These are phyloP conservation scores for Madoqua kirkii DNA, from an alignment of 2,113 vertebrate genomes.

Conservation along the genomic window DNA sequence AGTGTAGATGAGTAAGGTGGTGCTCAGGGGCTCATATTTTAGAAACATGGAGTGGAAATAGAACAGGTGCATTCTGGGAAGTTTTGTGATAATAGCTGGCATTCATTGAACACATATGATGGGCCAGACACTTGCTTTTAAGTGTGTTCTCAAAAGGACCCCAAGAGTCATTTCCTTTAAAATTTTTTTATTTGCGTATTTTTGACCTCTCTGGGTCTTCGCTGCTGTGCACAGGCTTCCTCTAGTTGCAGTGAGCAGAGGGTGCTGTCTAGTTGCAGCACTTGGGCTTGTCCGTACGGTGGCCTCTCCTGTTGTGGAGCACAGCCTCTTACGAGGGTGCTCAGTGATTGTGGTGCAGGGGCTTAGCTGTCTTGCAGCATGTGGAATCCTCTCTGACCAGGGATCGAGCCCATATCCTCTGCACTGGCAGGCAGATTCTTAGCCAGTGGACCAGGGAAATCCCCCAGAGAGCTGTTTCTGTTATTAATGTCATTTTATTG, in stretches of 20 bases:
- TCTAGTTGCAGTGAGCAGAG: not conserved
- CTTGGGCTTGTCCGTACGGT: not conserved
- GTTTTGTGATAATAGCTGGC: not conserved
- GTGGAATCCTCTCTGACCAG: not conserved
- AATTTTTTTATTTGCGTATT: not conserved
- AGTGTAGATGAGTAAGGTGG: not conserved
- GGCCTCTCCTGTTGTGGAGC: not conserved
- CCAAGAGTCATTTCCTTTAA: not conserved
- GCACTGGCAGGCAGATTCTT: not conserved
- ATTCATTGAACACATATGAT: not conserved
- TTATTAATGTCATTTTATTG: not conserved
- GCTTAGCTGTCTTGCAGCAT: not conserved
- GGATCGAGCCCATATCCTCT: not conserved
- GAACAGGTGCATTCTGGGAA: not conserved
- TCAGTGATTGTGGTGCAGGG: not conserved
- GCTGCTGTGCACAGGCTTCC: not conserved
- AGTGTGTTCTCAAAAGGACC: not conserved
- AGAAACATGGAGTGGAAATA: not conserved
- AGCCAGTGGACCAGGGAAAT: not conserved
- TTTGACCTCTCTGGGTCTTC: not conserved
- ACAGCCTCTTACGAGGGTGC: not conserved
- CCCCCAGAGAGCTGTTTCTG: not conserved
- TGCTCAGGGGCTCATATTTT: not conserved
- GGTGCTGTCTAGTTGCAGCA: not conserved
- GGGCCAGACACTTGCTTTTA: not conserved